Evolutionary conservation across 2,797 vertebrate species (phyloP), one percentile per base, ranked within the genome.

Genomic region (Anguilla anguilla): DNA sequence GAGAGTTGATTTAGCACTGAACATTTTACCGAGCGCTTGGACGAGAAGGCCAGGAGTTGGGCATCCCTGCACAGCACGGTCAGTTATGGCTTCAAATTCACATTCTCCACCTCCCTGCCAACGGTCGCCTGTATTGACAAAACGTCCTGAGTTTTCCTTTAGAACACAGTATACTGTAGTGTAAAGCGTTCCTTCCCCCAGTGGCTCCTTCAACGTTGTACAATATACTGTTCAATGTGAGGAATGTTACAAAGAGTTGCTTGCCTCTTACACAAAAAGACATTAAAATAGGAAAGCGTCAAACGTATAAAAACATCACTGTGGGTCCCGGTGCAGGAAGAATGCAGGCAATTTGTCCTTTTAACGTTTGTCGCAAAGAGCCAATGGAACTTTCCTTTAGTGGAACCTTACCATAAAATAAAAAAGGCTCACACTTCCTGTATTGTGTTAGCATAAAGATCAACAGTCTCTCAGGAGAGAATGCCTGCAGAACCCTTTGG

Each of bases 261-360:
- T 57, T 55, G 72, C 49, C 69, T 79, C 49, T 53, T 79, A 79
- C 72, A 59, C 85, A 91, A 93, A 94, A 92, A 91, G 93, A 92
- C 90, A 93, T 92, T 93, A 90, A 92, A 92, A 92, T 91, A 91
- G 59, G 84, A 85, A 43, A 85, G 59, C 88, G 90, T 92, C 46
- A 89, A 90, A 92, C 88, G 87, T 89, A 88, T 91, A 92, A 49
- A 89, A 93, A 93, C 11, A 86, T 79, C 86, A 67, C 53, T n/a
- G 74, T 11, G 55, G 31, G 31, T 13, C 28, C 51, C 31, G 59
- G 64, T 25, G 31, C 72, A 77, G 85, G 43, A 19, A 74, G 85
- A 86, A 86, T 31, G 72, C 85, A 77, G 51, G 72, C 85, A 85
- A 85, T 85, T 79, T 57, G n/a, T 49, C 51, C 82, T 9, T 46